Base-by-base conservation (phyloP, 2,797 vertebrate species). In the Spinibarbus caldwelli region DNA sequence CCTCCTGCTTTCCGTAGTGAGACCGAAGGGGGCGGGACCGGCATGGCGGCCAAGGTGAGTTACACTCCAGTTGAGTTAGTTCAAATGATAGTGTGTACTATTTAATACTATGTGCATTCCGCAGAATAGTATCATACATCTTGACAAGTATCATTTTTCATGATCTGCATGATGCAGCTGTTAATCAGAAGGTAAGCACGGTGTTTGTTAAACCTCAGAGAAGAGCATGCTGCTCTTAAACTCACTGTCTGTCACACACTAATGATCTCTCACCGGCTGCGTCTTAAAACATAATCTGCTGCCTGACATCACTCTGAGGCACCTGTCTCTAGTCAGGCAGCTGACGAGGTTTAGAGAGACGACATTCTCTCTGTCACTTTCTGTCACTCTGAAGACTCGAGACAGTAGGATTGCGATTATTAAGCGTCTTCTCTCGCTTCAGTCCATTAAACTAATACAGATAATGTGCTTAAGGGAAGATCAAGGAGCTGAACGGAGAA, bases 31-130 rank as follows among this genome's bases (percentile, higher is more conserved):
- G 89, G 85, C 59, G 84, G 85, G 71, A 67, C 84, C n/a, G 83
- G 54, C 59, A 88, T 89, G 88, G 88, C 86, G 83, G 71, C 72
- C 83, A 90, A 88, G 82, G 89, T 90, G 83, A 89, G 90, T 76
- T 7, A 21, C n/a, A n/a, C 38, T 73, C 57, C 23, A 34, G 1
- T 17, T 19, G 45, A 57, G 49, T 70, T 59, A 36, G 41, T 59
- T 21, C 38, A 62, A 38, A 54, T 59, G 11, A 29, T 45, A 23
- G 7, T 45, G 75, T 59, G 5, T 11, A 19, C n/a, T 78, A 2
- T 11, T 49, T 34, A 7, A 67, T 17, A 52, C 6, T 12, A 29
- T 43, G 2, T 41, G n/a, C 6, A 47, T 52, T 68, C 47, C 43
- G 36, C 17, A 17, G 2, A 5, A 54, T 49, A 38, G 31, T 36